Evolutionary conservation across 2,113 vertebrate species (phyloP).

Genomic region (Nicator chloris): DNA sequence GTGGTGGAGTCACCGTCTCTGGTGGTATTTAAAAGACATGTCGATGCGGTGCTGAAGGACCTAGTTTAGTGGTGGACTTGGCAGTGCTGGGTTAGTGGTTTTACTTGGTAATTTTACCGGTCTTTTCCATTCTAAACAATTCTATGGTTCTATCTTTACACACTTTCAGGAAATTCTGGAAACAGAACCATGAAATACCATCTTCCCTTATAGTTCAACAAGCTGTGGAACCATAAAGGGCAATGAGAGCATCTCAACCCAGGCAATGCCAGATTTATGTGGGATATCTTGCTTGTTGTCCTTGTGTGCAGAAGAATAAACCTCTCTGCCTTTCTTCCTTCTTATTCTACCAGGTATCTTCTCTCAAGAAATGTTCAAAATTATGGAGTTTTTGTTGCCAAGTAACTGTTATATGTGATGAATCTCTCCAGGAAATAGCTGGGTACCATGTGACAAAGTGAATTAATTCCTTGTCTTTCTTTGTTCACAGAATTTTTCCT

Average conservation of each 20-base stretch:
- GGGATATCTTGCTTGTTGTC: neutral
- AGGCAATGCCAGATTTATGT: neutral
- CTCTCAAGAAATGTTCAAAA: neutral
- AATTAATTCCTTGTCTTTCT: neutral
- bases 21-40: neutral
- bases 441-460: neutral
- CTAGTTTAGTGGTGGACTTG: neutral
- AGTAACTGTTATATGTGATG: neutral
- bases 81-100: neutral
- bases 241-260: neutral
- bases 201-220: neutral
- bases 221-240: neutral
- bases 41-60: neutral
- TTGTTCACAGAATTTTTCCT: neutral
- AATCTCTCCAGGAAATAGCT: neutral
- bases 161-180: neutral
- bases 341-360: neutral
- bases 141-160: neutral
- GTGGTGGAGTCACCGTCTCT: neutral
- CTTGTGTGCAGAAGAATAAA: neutral
- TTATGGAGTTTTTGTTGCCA: neutral
- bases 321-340: neutral
- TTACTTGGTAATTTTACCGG: neutral
- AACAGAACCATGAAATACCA: neutral
- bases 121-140: neutral